These are phyloP conservation scores for Pachyseris speciosa DNA, from an alignment of 64 coral and sea anemone genomes.

Conservation along the genomic window DNA sequence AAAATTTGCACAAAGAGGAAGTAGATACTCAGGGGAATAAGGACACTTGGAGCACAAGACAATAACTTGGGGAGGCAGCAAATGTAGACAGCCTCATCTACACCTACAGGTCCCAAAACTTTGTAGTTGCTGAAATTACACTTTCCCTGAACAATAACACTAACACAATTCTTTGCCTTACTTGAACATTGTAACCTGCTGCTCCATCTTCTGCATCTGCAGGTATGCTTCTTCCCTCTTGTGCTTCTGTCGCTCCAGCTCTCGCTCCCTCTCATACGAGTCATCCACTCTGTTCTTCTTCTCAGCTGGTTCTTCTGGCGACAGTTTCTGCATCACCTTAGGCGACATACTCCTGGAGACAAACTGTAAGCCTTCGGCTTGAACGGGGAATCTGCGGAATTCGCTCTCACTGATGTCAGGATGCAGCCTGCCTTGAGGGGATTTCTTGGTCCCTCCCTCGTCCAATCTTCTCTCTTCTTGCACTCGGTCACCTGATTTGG, in stretches of 20 bases:
- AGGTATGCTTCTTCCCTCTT: conserved; percentile 55
- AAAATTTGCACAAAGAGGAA: no score
- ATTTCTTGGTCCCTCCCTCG: neutral
- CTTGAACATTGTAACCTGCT: conserved; percentile 54
- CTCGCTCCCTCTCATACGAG: conserved; percentile 31
- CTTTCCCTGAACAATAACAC: neutral
- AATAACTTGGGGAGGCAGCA: no score
- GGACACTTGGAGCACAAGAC: no score
- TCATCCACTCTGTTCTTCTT: conserved; percentile 42
- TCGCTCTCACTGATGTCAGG: neutral
- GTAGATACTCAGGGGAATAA: no score
- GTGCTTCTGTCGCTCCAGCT: conserved; percentile 50
- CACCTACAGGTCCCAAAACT: no score
- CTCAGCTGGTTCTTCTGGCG: conserved; percentile 45
- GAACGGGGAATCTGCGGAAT: neutral
- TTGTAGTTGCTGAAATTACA: no score
- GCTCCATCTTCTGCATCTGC: conserved; percentile 32
- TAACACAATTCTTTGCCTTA: conserved; percentile 7
- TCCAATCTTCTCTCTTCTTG: conserved; percentile 4
- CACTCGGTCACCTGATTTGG: conserved; percentile 17
- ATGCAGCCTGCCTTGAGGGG: neutral
- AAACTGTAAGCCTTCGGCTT: neutral
- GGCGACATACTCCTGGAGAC: neutral
- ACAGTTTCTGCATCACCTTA: conserved; percentile 1
- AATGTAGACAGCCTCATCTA: no score